Base-by-base conservation (phyloP, 2,888 invertebrate genomes). In the Theodoxus fluviatilis region DNA sequence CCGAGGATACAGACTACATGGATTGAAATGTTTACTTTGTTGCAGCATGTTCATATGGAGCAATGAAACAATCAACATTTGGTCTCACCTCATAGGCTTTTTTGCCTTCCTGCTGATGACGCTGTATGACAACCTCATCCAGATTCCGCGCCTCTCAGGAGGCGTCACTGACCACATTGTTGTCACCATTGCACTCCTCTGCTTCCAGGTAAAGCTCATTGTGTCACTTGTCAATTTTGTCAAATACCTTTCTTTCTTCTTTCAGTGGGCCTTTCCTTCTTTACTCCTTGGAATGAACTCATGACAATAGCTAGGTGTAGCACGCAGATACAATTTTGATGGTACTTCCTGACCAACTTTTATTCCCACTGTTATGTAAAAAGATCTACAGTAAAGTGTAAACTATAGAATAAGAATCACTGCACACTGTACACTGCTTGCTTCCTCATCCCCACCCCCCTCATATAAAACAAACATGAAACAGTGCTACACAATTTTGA, bases 11-110 rank as follows among this genome's bases (percentile, higher is more conserved):
- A 47, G 3, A 43, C 43, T 18, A 43, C 15, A 18, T 43, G 1
- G 43, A 15, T 43, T 43, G 43, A 12, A 15, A 43, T 1, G 12
- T 37, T 38, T 68, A 68, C 71, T 68, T 68, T 72, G 72, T 89
- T 91, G 75, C 89, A 95, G 96, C 87, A 90, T 95, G 84, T 95
- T 97, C 89, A 94, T 95, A 92, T 95, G 96, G 95, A 96, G 94
- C 70, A 98, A 98, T 87, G 98, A 98, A 88, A 97, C 96, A 0
- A 91, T 98, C 85, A 98, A 98, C 85, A 96, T 98, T 84, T 98
- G 98, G 98, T 95, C 95, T 61, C 98, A 98, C 86, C 90, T 98
- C 12, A 73, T 87, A 35, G 89, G 89, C 55, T 88, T 88, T 74
- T 75, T 88, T 57, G 78, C 96, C 68, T 94, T 98, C 83, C 89